Evolutionary conservation across 2,888 invertebrate species (phyloP), one percentile per base, ranked within the genome.

Genomic region (Noctua janthina): DNA sequence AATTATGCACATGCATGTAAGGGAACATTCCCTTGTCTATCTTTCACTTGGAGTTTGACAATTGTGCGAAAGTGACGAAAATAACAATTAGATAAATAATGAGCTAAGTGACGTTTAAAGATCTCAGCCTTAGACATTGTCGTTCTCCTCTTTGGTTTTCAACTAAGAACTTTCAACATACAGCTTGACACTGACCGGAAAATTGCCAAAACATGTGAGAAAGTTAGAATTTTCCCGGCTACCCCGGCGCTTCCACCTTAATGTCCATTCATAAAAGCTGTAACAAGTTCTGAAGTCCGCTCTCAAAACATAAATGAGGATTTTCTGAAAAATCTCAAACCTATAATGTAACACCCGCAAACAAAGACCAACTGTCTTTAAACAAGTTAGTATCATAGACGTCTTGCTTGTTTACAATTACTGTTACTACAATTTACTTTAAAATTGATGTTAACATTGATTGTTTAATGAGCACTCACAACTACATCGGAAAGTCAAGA

Each of bases 391-490:
- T 67, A 51, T 11, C n/a, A 15, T 39, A 46, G 1, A 35, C 49
- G 0, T 46, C 0, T 43, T 23, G 46, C 20, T 49, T 51, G 23
- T 20, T 80, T 15, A 29, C 15, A 56, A 67, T 17, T 4, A 51
- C 0, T 62, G 17, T 54, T 29, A 62, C 43, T n/a, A 71, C 20
- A 43, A 59, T 70, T 70, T 23, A 83, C 43, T 73, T 49, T 2
- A 35, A 49, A 35, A 74, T 43, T 17, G 20, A 71, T 70, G 69
- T 39, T n/a, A 66, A 43, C 13, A 51, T 46, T 62, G 71, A 73
- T 66, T 56, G 67, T 70, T 66, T 71, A 17, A 79, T 66, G 75
- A 80, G 17, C 76, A 85, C 64, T 59, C n/a, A 49, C 59, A n/a
- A 79, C 75, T 81, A 23, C 72, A 66, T 76, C 29, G 10, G 4